A percentile compares a stretch with the other conserved stretches of the same genome.
phyloP scores from a whole-genome alignment of 2,888 invertebrate species.

The Oscheius sp. region DNA sequence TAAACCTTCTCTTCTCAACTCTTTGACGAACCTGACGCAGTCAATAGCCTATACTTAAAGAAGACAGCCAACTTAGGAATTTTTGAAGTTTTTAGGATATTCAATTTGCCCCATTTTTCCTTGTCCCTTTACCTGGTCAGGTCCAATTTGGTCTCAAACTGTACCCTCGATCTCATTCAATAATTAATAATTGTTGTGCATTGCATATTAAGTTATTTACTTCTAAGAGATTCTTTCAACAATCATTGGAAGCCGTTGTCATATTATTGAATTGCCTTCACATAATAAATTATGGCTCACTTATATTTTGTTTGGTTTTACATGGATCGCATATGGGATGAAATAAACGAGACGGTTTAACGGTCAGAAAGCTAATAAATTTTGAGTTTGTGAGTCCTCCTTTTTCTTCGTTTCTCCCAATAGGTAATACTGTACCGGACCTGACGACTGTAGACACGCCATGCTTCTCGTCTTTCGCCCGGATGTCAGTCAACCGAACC shows the following conservation, averaged over 20 bases:
- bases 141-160: conserved; percentile 21
- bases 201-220: conserved; percentile 23
- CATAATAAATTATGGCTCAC: not conserved
- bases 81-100: conserved; percentile 29
- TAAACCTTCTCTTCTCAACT: conserved; percentile 7
- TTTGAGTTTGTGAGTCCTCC: no score
- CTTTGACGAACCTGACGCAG: not conserved
- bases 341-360: no score
- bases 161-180: conserved; percentile 17
- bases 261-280: conserved; percentile 6
- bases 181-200: conserved; percentile 25
- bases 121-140: conserved; percentile 16
- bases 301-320: not conserved
- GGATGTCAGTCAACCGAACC: no score
- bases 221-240: conserved; percentile 23
- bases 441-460: no score
- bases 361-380: no score
- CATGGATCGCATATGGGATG: not conserved
- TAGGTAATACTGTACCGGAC: no score
- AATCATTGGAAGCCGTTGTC: conserved; percentile 10
- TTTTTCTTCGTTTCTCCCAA: no score
- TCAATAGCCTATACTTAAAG: not conserved
- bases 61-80: conserved; percentile 5
- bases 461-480: no score
- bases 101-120: conserved; percentile 18